Evolutionary conservation across 1,140 invertebrate species (phyloP).

Genomic region (Pogonomyrmex barbatus): DNA sequence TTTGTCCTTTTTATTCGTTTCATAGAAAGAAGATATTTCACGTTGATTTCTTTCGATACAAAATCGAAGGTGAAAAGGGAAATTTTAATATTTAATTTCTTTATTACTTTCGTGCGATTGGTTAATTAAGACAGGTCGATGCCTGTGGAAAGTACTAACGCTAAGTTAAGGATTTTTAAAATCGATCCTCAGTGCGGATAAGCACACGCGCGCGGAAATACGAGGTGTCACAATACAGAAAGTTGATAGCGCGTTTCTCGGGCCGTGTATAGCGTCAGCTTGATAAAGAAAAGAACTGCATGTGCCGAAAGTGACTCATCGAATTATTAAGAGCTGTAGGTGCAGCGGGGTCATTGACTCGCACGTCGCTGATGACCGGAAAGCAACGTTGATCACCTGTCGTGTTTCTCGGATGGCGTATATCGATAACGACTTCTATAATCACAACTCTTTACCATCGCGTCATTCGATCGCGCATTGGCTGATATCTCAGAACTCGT

Average conservation of each 20-base stretch:
- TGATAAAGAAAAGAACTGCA: slow-evolving; percentile 66
- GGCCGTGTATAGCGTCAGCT: slow-evolving; percentile 54
- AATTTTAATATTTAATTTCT: neutral
- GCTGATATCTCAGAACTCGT: slow-evolving; percentile 2
- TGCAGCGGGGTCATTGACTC: slow-evolving; percentile 72
- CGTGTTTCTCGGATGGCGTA: neutral
- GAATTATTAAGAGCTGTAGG: slow-evolving; percentile 70
- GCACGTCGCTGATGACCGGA: slow-evolving; percentile 60
- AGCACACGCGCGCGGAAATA: slow-evolving; percentile 48
- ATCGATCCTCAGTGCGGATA: slow-evolving; percentile 12
- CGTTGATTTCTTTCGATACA: neutral
- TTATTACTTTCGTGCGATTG: neutral
- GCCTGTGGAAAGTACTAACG: neutral
- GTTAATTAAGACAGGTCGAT: neutral
- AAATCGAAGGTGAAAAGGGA: neutral
- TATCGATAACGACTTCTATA: slow-evolving; percentile 47
- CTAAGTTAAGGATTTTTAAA: slow-evolving; percentile 16
- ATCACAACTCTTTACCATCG: slow-evolving; percentile 5
- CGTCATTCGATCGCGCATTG: slow-evolving; percentile 13
- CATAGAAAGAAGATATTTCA: neutral
- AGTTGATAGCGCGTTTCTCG: slow-evolving; percentile 44
- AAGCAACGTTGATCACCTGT: slow-evolving; percentile 43
- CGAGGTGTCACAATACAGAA: slow-evolving; percentile 50
- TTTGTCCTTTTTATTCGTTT: neutral
- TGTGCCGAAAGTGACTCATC: slow-evolving; percentile 78